These are phyloP conservation scores for Pheucticus melanocephalus DNA, from an alignment of 2,113 vertebrate species.

Conservation along the genomic window DNA sequence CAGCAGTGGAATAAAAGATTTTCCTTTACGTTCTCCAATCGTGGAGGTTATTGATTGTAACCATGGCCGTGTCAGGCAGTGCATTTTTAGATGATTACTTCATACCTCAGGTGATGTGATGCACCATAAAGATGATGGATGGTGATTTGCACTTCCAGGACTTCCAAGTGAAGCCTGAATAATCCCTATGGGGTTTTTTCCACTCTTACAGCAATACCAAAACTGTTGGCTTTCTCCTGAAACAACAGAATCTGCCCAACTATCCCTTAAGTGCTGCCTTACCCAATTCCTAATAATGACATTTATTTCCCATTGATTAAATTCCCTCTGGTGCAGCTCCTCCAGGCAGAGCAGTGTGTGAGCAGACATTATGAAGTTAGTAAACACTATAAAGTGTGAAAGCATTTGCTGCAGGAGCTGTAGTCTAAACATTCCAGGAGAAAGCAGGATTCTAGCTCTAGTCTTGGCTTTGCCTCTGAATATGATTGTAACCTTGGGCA, in stretches of 20 bases:
- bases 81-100: conserved; percentile 63
- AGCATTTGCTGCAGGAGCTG: conserved; percentile 67
- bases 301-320: conserved; percentile 13
- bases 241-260: background rate
- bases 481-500: conserved; percentile 69
- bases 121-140: conserved; percentile 49
- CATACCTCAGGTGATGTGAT: conserved; percentile 53
- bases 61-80: background rate
- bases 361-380: conserved; percentile 63
- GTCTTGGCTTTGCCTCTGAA: conserved; percentile 68
- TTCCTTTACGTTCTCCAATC: background rate
- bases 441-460: conserved; percentile 63
- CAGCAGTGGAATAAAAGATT: background rate
- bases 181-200: background rate
- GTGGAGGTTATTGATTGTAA: background rate
- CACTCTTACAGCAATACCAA: background rate
- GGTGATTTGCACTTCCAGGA: conserved; percentile 19
- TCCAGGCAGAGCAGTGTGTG: conserved; percentile 39
- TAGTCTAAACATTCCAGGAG: conserved; percentile 67
- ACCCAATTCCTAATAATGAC: background rate
- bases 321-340: background rate
- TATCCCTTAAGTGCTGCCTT: background rate
- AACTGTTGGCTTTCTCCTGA: background rate
- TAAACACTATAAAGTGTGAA: conserved; percentile 70
- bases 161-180: conserved; percentile 6